Percentiles rank a stretch among this genome's conserved stretches.
phyloP scores from a whole-genome alignment of 30 jellyfish, hydroid and myxozoan genomes.

The Chrysaora quinquecirrha region DNA sequence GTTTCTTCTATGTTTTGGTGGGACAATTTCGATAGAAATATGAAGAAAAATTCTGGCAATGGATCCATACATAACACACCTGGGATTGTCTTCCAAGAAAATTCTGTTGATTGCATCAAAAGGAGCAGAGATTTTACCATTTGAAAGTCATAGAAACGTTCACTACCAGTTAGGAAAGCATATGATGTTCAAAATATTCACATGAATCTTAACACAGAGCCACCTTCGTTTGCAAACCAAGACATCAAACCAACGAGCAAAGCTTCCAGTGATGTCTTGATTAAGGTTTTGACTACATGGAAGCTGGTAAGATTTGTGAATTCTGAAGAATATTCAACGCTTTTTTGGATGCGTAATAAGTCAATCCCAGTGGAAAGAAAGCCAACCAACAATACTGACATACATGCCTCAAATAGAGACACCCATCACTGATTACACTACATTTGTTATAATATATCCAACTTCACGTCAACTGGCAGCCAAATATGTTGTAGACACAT shows the following conservation, averaged over 20 bases:
- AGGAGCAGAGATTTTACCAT: conserved; percentile 22
- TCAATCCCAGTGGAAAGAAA: conserved; percentile 1
- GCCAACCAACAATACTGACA: conserved; percentile 38
- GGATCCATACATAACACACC: conserved; percentile 23
- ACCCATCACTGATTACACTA: conserved; percentile 14
- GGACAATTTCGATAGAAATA: conserved; percentile 30
- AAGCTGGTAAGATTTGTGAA: neutral
- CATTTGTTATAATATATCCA: neutral
- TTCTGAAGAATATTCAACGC: conserved; percentile 8
- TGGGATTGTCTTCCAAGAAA: conserved; percentile 9
- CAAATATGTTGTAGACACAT: conserved; percentile 44
- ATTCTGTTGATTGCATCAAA: neutral
- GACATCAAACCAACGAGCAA: neutral
- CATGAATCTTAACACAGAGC: conserved; percentile 40
- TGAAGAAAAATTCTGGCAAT: conserved; percentile 13
- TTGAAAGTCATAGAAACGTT: conserved; percentile 30
- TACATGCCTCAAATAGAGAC: conserved; percentile 20
- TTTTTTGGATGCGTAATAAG: neutral
- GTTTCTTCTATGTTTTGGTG: conserved; percentile 38
- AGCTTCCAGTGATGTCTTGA: neutral
- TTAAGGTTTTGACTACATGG: conserved; percentile 6
- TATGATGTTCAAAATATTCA: neutral
- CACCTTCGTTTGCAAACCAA: conserved; percentile 18
- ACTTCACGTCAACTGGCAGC: neutral
- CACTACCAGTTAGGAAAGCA: conserved; percentile 7